These are phyloP conservation scores for Thaumetopoea pityocampa DNA, from an alignment of 1,140 invertebrate genomes.

Conservation along the genomic window DNA sequence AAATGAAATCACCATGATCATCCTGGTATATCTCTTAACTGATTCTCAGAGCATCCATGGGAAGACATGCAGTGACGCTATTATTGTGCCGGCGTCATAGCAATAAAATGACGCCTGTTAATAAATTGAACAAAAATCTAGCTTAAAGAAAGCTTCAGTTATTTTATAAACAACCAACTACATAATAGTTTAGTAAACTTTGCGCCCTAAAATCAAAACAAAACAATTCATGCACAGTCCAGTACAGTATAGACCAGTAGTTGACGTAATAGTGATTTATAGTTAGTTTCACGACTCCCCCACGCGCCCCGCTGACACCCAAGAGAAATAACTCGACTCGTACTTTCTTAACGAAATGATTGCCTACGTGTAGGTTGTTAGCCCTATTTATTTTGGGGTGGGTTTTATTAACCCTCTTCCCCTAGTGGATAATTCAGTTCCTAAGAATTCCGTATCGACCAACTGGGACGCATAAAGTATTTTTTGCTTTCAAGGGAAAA, in stretches of 20 bases:
- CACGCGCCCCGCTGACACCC: slow-evolving; percentile 37
- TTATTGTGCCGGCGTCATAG: no score
- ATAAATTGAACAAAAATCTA: no score
- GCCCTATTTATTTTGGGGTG: slow-evolving; percentile 59
- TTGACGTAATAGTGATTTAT: slow-evolving; percentile 53
- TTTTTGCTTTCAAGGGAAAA: slow-evolving; percentile 21
- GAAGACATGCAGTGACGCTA: no score
- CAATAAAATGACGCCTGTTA: no score
- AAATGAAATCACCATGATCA: no score
- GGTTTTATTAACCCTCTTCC: slow-evolving; percentile 56
- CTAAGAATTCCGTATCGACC: slow-evolving; percentile 60
- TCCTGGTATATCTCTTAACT: no score
- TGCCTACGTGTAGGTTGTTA: slow-evolving; percentile 62
- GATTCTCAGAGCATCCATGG: no score
- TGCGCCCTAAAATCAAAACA: slow-evolving; percentile 15
- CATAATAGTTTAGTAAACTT: slow-evolving; percentile 10
- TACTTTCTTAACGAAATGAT: slow-evolving; percentile 68
- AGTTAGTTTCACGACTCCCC: slow-evolving; percentile 28
- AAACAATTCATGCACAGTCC: slow-evolving; percentile 22
- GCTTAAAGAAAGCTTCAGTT: no score
- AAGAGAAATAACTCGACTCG: slow-evolving; percentile 57
- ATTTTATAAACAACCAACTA: slow-evolving; percentile 4
- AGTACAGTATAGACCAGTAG: no score
- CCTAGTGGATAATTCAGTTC: slow-evolving; percentile 64
- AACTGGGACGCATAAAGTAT: slow-evolving; percentile 56